Conservation (phyloP, 2,888 invertebrate genomes). For the Mythimna vitellina region DNA sequence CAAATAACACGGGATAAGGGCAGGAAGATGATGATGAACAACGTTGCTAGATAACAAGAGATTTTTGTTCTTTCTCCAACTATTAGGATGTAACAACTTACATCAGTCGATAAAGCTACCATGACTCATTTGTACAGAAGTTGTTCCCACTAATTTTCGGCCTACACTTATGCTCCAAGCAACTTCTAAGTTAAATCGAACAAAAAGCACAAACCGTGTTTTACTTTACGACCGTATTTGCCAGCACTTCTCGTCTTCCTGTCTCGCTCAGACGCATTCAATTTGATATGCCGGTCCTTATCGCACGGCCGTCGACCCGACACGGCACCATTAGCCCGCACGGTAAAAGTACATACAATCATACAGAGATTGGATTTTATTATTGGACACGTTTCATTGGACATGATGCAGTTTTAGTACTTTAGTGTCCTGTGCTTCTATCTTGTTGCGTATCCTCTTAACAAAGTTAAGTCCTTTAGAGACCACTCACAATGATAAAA, state of each 20-base stretch:
- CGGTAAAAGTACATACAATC: constrained; percentile 74
- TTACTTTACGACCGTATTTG: constrained; percentile 83
- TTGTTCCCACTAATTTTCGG: constrained; percentile 56
- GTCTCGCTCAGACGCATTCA: constrained; percentile 63
- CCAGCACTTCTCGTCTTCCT: constrained; percentile 70
- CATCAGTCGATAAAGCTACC: constrained; percentile 35
- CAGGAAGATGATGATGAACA: too few species aligned
- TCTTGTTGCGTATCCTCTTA: constrained; percentile 9
- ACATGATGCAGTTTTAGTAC: constrained; percentile 55
- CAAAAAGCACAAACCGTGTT: constrained; percentile 79
- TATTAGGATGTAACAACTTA: constrained; percentile 11
- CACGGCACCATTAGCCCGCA: constrained; percentile 72
- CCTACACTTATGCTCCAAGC: constrained; percentile 66
- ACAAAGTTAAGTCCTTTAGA: constrained; percentile 13
- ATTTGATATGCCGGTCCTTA: constrained; percentile 60
- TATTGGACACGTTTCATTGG: constrained; percentile 69
- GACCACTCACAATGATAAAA: neutral
- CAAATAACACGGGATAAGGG: too few species aligned
- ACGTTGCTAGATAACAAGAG: neutral
- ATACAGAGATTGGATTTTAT: constrained; percentile 70
- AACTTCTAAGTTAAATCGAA: constrained; percentile 74
- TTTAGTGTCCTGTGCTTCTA: constrained; percentile 33
- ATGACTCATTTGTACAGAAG: constrained; percentile 36
- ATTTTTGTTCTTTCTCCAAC: neutral
- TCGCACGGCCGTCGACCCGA: constrained; percentile 83